Conservation (phyloP, 2,888 invertebrate genomes). For the Uropetala carovei region DNA sequence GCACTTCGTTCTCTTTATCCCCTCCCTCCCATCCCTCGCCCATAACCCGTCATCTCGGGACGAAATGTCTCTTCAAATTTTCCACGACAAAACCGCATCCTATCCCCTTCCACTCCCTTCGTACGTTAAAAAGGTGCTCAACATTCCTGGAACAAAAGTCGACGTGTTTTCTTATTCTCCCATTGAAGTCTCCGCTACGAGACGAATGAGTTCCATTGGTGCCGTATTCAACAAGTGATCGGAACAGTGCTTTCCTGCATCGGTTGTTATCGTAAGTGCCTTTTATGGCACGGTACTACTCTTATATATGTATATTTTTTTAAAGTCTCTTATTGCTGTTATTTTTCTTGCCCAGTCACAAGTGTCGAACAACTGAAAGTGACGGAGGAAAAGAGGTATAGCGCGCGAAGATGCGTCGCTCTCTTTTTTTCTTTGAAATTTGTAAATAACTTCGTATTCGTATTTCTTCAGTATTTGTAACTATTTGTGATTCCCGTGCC, state of each 20-base stretch:
- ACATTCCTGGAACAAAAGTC: conserved; percentile 5
- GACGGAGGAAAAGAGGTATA: neutral
- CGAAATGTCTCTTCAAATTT: neutral
- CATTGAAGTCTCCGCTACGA: conserved; percentile 48
- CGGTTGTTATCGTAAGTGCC: no score
- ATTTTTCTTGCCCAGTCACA: conserved; percentile 43
- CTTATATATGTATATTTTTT: conserved; percentile 31
- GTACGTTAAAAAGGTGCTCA: conserved; percentile 19
- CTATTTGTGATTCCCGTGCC: conserved; percentile 46
- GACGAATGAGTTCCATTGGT: conserved; percentile 15
- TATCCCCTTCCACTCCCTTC: neutral
- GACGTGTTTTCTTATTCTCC: conserved; percentile 4
- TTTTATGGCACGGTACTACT: conserved; percentile 23
- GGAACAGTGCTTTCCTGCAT: conserved; percentile 13
- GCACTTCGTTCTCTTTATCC: neutral
- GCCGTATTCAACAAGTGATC: conserved; percentile 22
- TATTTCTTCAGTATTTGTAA: conserved; percentile 57
- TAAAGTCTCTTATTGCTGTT: neutral
- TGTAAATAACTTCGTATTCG: conserved; percentile 7
- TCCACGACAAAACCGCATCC: neutral
- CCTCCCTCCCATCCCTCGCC: neutral
- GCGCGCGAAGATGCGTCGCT: neutral
- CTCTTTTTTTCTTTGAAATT: neutral
- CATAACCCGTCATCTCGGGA: neutral
- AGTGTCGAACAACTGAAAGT: neutral